These are phyloP conservation scores for Mormyrops attenuatus DNA, from an alignment of 2,797 vertebrate genomes.

Conservation along the genomic window DNA sequence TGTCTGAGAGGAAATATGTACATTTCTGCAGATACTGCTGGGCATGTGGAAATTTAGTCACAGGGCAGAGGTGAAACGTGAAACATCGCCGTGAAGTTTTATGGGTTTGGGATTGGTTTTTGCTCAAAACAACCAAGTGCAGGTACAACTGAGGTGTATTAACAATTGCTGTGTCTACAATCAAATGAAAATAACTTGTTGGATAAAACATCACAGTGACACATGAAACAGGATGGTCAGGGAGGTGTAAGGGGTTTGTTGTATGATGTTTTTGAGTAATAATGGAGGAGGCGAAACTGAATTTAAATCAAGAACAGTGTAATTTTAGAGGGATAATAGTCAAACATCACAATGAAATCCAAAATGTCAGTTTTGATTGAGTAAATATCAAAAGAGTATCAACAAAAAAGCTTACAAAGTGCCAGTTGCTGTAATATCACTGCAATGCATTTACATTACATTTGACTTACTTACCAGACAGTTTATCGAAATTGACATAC, in stretches of 20 bases:
- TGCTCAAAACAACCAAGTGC: not conserved
- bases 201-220: not conserved
- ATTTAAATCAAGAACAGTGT: not conserved
- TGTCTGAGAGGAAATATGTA: not conserved
- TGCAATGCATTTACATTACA: not conserved
- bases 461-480: not conserved
- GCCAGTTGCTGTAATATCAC: not conserved
- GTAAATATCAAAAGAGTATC: not conserved
- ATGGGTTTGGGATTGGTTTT: not conserved
- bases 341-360: not conserved
- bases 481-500: not conserved
- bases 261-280: not conserved
- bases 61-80: not conserved
- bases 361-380: not conserved
- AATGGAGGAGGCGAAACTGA: not conserved
- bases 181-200: not conserved
- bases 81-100: not conserved
- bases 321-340: not conserved
- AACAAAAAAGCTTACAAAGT: not conserved
- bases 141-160: not conserved
- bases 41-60: not conserved
- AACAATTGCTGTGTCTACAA: not conserved
- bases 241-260: not conserved
- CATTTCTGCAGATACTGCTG: not conserved
- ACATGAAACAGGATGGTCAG: not conserved